Conservation (phyloP, 2,888 invertebrate species). For the Seladonia tumulorum region DNA sequence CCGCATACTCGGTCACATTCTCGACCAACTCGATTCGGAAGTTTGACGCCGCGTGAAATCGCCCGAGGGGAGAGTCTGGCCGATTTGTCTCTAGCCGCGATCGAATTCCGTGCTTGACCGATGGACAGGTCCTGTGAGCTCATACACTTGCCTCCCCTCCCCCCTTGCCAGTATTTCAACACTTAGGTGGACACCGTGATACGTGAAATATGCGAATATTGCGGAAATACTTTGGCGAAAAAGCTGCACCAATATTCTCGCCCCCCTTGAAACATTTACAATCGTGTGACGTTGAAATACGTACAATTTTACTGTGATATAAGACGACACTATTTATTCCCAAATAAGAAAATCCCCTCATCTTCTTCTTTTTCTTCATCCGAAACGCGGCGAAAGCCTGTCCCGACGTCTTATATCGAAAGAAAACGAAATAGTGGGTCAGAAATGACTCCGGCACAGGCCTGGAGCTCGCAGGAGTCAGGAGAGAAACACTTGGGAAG, state of each 20-base stretch:
- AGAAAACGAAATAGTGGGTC: no score
- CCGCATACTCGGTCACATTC: constrained; percentile 20
- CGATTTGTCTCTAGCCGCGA: neutral
- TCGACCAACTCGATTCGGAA: neutral
- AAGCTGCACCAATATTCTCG: neutral
- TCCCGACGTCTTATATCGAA: no score
- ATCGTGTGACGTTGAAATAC: no score
- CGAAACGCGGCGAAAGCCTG: no score
- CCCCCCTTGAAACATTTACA: neutral
- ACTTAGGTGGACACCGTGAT: neutral
- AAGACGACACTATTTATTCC: no score
- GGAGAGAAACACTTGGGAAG: neutral
- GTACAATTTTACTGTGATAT: no score
- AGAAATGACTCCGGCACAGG: no score
- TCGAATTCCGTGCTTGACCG: neutral
- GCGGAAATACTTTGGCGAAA: neutral
- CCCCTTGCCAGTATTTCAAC: neutral
- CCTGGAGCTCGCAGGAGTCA: no score
- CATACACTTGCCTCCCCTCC: neutral
- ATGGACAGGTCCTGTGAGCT: neutral
- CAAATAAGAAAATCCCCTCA: no score
- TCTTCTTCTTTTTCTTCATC: no score
- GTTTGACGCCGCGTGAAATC: constrained; percentile 11
- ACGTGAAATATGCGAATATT: neutral
- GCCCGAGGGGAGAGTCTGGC: neutral